Percentiles rank a stretch among this genome's conserved stretches.
These are phyloP conservation scores for Chloroclysta siterata DNA, from an alignment of 2,888 invertebrate genomes.

Conservation along the genomic window DNA sequence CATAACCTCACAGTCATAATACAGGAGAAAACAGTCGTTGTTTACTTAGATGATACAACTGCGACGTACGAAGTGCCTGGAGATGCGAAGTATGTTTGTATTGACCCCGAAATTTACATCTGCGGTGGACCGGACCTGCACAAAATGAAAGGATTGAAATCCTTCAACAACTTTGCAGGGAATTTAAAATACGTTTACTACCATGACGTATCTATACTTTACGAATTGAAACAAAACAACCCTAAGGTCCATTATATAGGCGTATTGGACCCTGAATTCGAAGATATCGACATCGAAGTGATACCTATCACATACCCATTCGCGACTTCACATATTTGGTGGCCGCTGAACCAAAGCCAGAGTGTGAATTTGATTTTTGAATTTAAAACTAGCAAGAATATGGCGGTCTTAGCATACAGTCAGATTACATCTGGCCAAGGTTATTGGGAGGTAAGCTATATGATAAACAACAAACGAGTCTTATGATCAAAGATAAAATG, in stretches of 20 bases:
- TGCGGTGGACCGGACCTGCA: constrained; percentile 94
- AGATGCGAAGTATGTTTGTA: constrained; percentile 88
- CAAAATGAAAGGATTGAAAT: constrained; percentile 92
- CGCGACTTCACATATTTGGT: constrained; percentile 95
- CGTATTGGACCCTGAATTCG: constrained; percentile 92
- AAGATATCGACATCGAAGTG: constrained; percentile 92
- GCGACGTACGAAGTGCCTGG: constrained; percentile 90
- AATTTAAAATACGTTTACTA: constrained; percentile 96
- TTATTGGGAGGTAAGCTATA: constrained; percentile 92
- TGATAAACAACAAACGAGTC: constrained; percentile 37
- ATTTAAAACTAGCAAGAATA: constrained; percentile 93
- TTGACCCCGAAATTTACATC: constrained; percentile 97
- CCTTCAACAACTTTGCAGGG: constrained; percentile 94
- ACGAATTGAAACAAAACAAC: constrained; percentile 93
- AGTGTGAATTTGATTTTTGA: constrained; percentile 92
- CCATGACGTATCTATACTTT: constrained; percentile 95
- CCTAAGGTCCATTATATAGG: constrained; percentile 94
- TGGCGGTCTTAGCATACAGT: constrained; percentile 94
- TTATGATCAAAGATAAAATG: constrained; percentile 36
- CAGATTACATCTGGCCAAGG: constrained; percentile 91
- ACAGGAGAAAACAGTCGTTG: constrained; percentile 88
- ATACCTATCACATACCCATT: constrained; percentile 97
- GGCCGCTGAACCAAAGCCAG: constrained; percentile 91
- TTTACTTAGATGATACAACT: constrained; percentile 90
- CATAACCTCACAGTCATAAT: constrained; percentile 95